Evolutionary conservation across 1,140 invertebrate species (phyloP), one percentile per base, ranked within the genome.

Genomic region (Ctenoplectra terminalis): DNA sequence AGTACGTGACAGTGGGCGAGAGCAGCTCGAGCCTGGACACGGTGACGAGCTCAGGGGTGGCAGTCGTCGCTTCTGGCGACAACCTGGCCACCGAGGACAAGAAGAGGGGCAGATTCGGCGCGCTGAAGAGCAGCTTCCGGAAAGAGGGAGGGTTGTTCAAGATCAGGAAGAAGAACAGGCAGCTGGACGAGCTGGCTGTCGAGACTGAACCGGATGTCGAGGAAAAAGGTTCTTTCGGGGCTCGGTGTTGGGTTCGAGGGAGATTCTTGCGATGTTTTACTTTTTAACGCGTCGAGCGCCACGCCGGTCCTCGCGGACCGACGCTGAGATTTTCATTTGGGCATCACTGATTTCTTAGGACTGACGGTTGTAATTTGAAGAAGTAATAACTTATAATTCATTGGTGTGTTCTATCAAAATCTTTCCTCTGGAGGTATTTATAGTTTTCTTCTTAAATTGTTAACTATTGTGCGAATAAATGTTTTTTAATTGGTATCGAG

Each of bases 1-100:
- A 89, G 6, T 89, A 88, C 77, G 77, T 84, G 46, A 86, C 83
- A 17, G 88, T 89, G 9, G 89, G 74, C 15, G 91, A 88, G 17
- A 92, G 92, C 56, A 92, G 90, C 64, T 92, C 91, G n/a, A 92
- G 91, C 40, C 66, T 93, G 77, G 92, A 92, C 71, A 90, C 90
- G 0, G 52, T 90, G 8, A 86, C 87, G 26, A 84, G 81, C 37
- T 80, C 29, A 52, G 50, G 63, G 11, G 52, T 29, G 13, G 67
- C 67, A 13, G 75, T 66, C 26, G 77, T 80, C 4, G 34, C 2
- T 26, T 17, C 48, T 20, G 11, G 2, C 20, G 72, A 58, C 0
- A 6, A 71, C 88, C 40, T 29, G 81, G 78, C 48, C 17, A 67
- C 73, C 31, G 87, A 90, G 34, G 89, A 87, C 11, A 85, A 92